Percentiles rank a stretch among this genome's conserved stretches.
These are phyloP conservation scores for Corythornis cristatus DNA, from an alignment of 2,113 vertebrate genomes.

Conservation along the genomic window DNA sequence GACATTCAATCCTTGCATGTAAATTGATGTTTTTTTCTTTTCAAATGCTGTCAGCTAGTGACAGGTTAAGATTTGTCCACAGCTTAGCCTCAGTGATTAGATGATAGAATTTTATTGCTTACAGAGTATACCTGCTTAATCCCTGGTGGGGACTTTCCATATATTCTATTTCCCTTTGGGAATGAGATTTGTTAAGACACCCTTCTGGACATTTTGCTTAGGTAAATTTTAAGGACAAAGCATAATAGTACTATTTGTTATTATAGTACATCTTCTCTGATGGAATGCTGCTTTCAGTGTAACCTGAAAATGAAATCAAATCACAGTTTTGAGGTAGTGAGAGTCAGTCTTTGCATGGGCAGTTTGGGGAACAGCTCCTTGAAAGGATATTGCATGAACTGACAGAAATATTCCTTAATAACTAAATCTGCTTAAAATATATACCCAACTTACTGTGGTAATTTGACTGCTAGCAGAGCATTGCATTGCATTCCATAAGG, in stretches of 20 bases:
- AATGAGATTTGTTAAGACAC: not conserved
- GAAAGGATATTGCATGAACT: not conserved
- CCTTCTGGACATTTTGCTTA: not conserved
- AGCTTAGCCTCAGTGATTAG: not conserved
- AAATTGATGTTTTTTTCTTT: not conserved
- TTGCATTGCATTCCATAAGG: not conserved
- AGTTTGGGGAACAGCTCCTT: not conserved
- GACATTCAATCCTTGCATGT: not conserved
- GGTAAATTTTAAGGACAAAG: not conserved
- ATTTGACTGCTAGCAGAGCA: not conserved
- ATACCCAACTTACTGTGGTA: not conserved
- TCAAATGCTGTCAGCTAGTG: not conserved
- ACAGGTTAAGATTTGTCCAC: not conserved
- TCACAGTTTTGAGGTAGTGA: not conserved
- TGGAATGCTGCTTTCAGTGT: not conserved
- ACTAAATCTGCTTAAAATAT: not conserved
- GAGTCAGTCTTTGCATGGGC: not conserved
- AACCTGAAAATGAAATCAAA: not conserved
- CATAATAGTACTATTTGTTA: not conserved
- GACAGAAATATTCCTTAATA: not conserved
- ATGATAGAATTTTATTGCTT: not conserved
- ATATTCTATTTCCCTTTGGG: not conserved
- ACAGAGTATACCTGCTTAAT: not conserved
- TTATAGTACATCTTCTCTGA: not conserved
- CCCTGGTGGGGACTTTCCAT: not conserved